A percentile compares a stretch with the other conserved stretches of the same genome.
Evolutionary conservation across 2,797 vertebrate species (phyloP).

Genomic region (Sebastes vulpes): DNA sequence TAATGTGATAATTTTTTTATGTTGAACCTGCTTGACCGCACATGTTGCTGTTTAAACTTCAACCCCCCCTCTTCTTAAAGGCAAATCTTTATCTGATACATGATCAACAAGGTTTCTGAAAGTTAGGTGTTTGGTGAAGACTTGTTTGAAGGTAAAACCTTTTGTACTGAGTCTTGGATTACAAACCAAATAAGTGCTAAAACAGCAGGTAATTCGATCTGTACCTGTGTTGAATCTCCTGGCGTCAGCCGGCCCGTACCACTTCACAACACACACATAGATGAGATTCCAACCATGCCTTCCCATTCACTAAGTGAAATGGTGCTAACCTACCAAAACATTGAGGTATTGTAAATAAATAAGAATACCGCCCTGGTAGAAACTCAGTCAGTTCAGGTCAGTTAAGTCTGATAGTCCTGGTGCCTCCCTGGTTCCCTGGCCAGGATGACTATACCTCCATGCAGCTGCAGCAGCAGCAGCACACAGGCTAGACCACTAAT

Average conservation of each 20-base stretch:
- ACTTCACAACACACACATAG: conserved; percentile 89
- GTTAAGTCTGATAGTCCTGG: conserved; percentile 70
- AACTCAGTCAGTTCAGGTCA: conserved; percentile 74
- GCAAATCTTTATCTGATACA: background rate
- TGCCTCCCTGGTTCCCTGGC: conserved; percentile 53
- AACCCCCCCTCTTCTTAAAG: background rate
- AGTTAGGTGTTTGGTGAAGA: background rate
- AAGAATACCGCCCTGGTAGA: conserved; percentile 79
- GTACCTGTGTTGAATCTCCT: conserved; percentile 89
- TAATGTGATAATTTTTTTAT: background rate
- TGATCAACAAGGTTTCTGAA: background rate
- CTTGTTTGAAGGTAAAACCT: background rate
- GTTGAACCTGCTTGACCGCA: background rate
- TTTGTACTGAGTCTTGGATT: conserved; percentile 85
- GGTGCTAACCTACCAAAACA: conserved; percentile 88
- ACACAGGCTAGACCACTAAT: too few species aligned
- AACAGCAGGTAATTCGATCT: conserved; percentile 89
- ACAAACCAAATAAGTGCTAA: conserved; percentile 89
- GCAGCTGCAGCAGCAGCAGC: background rate
- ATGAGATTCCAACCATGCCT: conserved; percentile 91
- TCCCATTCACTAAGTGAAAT: conserved; percentile 87
- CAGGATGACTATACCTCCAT: conserved; percentile 33
- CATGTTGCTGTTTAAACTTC: background rate
- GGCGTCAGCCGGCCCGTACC: conserved; percentile 90
- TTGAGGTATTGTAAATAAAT: conserved; percentile 85